phyloP scores from a whole-genome alignment of 2,113 vertebrate species.

The Zootoca vivipara region DNA sequence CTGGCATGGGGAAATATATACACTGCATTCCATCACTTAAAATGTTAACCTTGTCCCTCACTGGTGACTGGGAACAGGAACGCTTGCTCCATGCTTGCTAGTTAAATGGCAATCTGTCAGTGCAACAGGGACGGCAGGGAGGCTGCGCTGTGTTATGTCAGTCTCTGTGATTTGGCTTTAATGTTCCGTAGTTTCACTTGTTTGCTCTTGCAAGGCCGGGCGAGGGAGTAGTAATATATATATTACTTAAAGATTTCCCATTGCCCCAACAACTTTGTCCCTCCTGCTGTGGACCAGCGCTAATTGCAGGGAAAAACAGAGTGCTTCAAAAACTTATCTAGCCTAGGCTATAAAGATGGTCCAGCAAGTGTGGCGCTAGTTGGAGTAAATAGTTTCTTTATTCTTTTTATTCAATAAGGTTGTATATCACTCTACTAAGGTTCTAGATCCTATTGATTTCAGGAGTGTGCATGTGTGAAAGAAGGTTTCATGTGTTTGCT shows the following conservation, averaged over 20 bases:
- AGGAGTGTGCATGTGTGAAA: neutral
- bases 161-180: slow-evolving; percentile 33
- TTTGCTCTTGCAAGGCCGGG: neutral
- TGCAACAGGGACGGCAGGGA: slow-evolving; percentile 38
- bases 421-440: neutral
- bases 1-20: slow-evolving; percentile 69
- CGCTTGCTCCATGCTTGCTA: slow-evolving; percentile 65
- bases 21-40: slow-evolving; percentile 76
- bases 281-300: rapidly evolving
- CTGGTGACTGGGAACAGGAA: slow-evolving; percentile 71
- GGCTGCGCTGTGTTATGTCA: slow-evolving; percentile 68
- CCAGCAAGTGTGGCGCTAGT: neutral
- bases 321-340: neutral
- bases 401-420: neutral
- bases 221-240: neutral
- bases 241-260: neutral
- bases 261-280: neutral
- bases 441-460: neutral
- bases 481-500: neutral
- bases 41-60: slow-evolving; percentile 83
- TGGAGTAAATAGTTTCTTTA: neutral
- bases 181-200: neutral
- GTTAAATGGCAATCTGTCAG: slow-evolving; percentile 81
- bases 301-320: neutral
- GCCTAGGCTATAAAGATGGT: rapidly evolving